Evolutionary conservation across 2,888 invertebrate genomes (phyloP), one percentile per base, ranked within the genome.

Genomic region (Platerodrilus igneus): DNA sequence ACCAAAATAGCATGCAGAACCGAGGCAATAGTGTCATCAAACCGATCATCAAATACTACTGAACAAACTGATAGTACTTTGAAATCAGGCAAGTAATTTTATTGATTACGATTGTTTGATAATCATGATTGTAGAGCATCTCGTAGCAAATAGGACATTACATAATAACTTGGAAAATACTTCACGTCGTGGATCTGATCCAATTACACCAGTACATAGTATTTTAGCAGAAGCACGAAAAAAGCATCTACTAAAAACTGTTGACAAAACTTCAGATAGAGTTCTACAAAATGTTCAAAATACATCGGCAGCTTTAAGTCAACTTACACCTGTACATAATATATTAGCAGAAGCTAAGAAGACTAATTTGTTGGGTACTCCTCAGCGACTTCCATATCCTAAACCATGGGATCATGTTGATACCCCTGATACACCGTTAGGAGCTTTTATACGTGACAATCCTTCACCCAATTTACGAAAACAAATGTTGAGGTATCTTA

Each of bases 381-480:
- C 59, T 3, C 38, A 48, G 15, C 53, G 38, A 5, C 48, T 48
- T 15, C 63, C 62, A 36, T 67, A 71, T 8, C 68, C 70, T 3
- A 54, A 58, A 37, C 61, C 47, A 7, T 43, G 41, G 32, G 40
- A 45, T 45, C 64, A 70, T 29, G 60, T 73, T 2, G 62, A 69
- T 8, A 78, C 78, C 0, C 78, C 78, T 0, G 72, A 74, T 2
- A 73, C 75, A 5, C 77, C 78, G 0, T 71, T 74, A 38, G 77
- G 76, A 2, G 66, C 67, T 19, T 63, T 71, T 36, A 65, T 74
- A 21, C 60, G 60, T 16, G 62, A 70, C 0, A 65, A 73, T 59
- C 75, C 76, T 2, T 72, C 75, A 1, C 70, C 72, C 0, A 58
- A 61, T 5, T 67, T 74, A 2, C 64, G 72, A 37, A 77, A 78